A percentile compares a stretch with the other conserved stretches of the same genome.
These are phyloP conservation scores for Apostichopus parvimensis DNA, from an alignment of 35 echinoderm and acorn worm species.

Conservation along the genomic window DNA sequence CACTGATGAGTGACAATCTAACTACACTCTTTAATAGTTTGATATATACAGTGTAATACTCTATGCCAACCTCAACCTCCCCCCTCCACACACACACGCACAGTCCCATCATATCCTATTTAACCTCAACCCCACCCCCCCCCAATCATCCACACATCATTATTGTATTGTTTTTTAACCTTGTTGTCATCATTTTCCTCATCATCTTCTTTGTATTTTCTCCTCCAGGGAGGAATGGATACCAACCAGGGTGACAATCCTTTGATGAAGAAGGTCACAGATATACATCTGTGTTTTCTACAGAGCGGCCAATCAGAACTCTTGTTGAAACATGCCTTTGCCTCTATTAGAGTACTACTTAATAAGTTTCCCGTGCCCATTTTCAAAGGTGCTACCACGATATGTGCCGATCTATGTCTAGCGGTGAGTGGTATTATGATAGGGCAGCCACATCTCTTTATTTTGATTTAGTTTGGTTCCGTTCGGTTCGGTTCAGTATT, in stretches of 20 bases:
- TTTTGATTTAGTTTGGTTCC: too few relatives aligned
- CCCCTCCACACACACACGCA: too few relatives aligned
- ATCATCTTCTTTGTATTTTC: background rate
- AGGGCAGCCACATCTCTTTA: too few relatives aligned
- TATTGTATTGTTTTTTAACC: too few relatives aligned
- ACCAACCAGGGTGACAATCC: constrained; percentile 88
- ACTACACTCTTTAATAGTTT: too few relatives aligned
- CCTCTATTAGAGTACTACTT: constrained; percentile 74
- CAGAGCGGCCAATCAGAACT: constrained; percentile 84
- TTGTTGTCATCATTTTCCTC: background rate
- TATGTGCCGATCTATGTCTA: constrained; percentile 94
- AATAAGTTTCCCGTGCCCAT: constrained; percentile 89
- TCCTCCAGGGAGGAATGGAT: constrained; percentile 73
- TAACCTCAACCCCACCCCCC: background rate
- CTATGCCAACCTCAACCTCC: too few relatives aligned
- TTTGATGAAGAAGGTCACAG: constrained; percentile 92
- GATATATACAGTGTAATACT: too few relatives aligned
- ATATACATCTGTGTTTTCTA: constrained; percentile 78
- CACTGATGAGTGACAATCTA: too few relatives aligned
- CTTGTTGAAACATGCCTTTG: constrained; percentile 80
- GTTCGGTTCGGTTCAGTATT: too few relatives aligned
- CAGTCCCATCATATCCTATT: background rate
- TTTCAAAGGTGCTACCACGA: constrained; percentile 84
- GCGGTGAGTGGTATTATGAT: constrained; percentile 56
- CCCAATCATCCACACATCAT: too few relatives aligned